Conservation (phyloP, 2,888 invertebrate species). For the Nemurella pictetii region DNA sequence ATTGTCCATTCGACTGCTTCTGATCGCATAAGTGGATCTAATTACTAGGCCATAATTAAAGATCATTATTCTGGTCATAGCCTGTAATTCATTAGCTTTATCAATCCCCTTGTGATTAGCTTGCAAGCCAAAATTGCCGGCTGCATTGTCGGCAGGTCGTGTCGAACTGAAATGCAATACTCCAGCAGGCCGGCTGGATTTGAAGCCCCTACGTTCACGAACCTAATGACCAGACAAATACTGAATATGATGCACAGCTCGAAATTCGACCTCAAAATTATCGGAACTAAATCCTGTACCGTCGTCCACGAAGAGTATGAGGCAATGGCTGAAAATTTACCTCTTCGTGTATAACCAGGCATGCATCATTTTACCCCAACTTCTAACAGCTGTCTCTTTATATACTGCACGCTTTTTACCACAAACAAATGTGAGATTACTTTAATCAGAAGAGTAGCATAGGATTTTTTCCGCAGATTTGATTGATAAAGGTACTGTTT, state of each 20-base stretch:
- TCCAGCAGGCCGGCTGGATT: neutral
- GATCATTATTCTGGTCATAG: slow-evolving; percentile 31
- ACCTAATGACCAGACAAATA: neutral
- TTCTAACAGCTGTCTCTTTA: no score
- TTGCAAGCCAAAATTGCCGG: neutral
- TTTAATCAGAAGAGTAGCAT: no score
- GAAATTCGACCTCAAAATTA: neutral
- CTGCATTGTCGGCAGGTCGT: neutral
- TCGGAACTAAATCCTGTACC: neutral
- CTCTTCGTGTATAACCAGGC: no score
- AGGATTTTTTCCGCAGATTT: no score
- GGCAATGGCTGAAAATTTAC: no score
- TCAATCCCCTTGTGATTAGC: slow-evolving; percentile 25
- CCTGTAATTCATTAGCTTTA: slow-evolving; percentile 29
- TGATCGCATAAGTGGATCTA: slow-evolving; percentile 19
- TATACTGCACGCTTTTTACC: no score
- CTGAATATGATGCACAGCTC: neutral
- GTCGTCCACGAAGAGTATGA: no score
- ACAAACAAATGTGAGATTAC: no score
- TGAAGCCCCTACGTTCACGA: neutral
- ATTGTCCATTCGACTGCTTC: neutral
- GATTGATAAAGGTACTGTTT: no score
- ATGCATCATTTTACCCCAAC: no score
- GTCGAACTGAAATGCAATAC: neutral
- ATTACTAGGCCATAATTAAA: slow-evolving; percentile 18